These are phyloP conservation scores for Drosophila paulistorum DNA, from an alignment of 1,140 invertebrate species.

Conservation along the genomic window DNA sequence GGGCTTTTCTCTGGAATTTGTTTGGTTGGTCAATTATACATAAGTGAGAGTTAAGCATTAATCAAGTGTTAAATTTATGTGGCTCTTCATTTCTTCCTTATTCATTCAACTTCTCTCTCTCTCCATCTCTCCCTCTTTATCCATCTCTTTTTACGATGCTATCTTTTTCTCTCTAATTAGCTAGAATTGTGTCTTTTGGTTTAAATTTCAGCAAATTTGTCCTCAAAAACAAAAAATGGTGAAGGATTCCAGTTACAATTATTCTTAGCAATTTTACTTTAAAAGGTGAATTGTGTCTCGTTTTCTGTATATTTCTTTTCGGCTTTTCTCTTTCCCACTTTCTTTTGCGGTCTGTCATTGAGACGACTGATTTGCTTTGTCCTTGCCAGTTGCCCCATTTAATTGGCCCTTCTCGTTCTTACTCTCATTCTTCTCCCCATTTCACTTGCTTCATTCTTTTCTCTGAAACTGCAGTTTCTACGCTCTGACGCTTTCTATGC, in stretches of 20 bases:
- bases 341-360: constrained; percentile 31
- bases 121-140: constrained; percentile 18
- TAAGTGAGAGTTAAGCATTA: constrained; percentile 42
- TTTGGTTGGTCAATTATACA: constrained; percentile 11
- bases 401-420: constrained; percentile 31
- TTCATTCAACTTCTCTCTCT: background rate
- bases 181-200: constrained; percentile 60
- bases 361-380: constrained; percentile 42
- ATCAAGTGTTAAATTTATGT: constrained; percentile 31
- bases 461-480: constrained; percentile 32
- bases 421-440: background rate
- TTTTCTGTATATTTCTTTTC: background rate
- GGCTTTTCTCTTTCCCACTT: background rate
- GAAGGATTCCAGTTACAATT: constrained; percentile 44
- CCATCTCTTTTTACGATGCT: background rate
- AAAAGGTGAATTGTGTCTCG: constrained; percentile 5
- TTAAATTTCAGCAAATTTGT: constrained; percentile 72
- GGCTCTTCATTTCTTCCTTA: constrained; percentile 4
- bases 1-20: background rate
- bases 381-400: constrained; percentile 28
- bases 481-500: constrained; percentile 43
- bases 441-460: constrained; percentile 10
- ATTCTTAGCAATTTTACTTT: constrained; percentile 25
- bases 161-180: constrained; percentile 55
- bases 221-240: constrained; percentile 21